A percentile compares a stretch with the other conserved stretches of the same genome.
These are phyloP conservation scores for Sicus ferrugineus DNA, from an alignment of 2,888 invertebrate genomes.

Conservation along the genomic window DNA sequence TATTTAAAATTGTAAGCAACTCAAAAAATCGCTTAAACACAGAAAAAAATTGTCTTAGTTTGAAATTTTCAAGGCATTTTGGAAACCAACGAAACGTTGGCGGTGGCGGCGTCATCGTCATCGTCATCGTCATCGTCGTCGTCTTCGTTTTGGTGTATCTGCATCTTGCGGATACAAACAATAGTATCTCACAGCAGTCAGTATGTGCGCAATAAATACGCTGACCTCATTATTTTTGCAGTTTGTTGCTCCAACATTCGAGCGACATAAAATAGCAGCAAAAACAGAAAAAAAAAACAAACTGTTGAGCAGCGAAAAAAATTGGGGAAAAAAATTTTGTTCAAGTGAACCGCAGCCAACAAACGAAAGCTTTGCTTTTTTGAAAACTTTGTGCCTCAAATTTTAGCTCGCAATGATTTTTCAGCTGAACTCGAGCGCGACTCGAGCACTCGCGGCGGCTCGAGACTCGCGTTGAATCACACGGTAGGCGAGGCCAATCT, in stretches of 20 bases:
- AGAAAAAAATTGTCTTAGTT: conserved; percentile 13
- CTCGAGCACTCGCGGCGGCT: too few species aligned
- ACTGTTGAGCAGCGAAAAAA: conserved; percentile 22
- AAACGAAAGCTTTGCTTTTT: neutral
- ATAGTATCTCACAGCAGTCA: conserved; percentile 12
- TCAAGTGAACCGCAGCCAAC: too few species aligned
- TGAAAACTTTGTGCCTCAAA: conserved; percentile 7
- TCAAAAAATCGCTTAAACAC: too few species aligned
- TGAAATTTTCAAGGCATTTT: conserved; percentile 18
- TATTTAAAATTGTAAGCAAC: too few species aligned
- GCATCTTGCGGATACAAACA: conserved; percentile 26
- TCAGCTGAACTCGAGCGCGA: conserved; percentile 21
- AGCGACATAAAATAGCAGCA: conserved; percentile 8
- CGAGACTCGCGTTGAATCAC: conserved; percentile 14
- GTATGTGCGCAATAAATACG: conserved; percentile 20
- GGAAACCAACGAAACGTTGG: neutral
- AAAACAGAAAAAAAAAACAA: conserved; percentile 7
- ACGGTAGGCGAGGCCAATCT: conserved; percentile 29
- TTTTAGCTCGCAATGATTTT: conserved; percentile 7
- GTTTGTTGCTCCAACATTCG: conserved; percentile 29
- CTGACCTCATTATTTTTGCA: conserved; percentile 37
- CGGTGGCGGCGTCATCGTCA: neutral
- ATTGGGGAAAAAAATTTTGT: neutral
- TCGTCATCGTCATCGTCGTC: neutral
- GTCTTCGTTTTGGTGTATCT: neutral